Base-by-base conservation (phyloP, 2,797 vertebrate species). In the Streptopelia turtur region DNA sequence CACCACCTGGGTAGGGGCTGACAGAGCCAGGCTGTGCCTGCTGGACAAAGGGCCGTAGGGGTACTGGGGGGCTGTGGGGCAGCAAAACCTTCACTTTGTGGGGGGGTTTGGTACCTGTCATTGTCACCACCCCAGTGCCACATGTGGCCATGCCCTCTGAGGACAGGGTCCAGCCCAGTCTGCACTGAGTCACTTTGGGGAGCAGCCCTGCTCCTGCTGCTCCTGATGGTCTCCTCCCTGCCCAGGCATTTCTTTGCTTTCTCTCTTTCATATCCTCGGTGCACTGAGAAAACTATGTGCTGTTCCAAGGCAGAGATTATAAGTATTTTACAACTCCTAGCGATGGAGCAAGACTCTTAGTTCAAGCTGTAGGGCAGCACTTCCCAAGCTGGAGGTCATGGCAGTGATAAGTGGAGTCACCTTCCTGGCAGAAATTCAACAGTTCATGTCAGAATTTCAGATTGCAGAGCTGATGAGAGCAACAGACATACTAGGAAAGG, bases 31-130 rank as follows among this genome's bases (percentile, higher is more conserved):
- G 57, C 18, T 71, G 21, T 20, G 6, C 16, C 18, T n/a, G 27
- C 0, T 0, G 1, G 39, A 63, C 17, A 52, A 75, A 55, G 0
- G 4, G 11, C 18, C 8, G 20, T 5, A 6, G 27, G 9, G 33
- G 6, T 39, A 10, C 0, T 24, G 24, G 1, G 13, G 11, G 17
- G 14, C 31, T 82, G 15, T 11, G 13, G 6, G 17, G 3, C 30
- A 60, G 21, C 23, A 85, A 79, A 69, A 69, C 5, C 2, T 6
- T 68, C 20, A 41, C 10, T 23, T 0, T 37, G 5, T 21, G 17
- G 50, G 27, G 6, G 3, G 1, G 82, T 91, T 81, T 53, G 13
- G 12, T 57, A 35, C 22, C 41, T 69, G 37, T 28, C 15, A 25
- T 23, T 61, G n/a, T 43, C 66, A 75, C 23, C 28, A 45, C 5